phyloP scores from a whole-genome alignment of 2,888 invertebrate genomes.

The Drosophila ustulata region DNA sequence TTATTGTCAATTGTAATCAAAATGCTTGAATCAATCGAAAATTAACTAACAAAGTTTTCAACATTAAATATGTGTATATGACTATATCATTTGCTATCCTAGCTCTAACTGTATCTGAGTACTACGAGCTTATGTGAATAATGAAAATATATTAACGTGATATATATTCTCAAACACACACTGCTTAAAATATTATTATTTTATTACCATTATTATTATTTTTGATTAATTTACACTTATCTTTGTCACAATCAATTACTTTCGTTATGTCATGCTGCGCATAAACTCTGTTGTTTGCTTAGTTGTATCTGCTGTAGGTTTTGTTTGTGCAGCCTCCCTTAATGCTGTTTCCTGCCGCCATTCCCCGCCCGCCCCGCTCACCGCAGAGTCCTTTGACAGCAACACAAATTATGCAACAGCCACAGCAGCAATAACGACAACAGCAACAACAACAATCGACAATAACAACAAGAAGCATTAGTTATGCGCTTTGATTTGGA shows the following conservation, averaged over 20 bases:
- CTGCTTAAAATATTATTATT: too few relatives aligned
- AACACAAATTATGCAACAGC: conserved; percentile 72
- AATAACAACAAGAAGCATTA: conserved; percentile 62
- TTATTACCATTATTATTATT: too few relatives aligned
- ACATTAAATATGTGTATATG: too few relatives aligned
- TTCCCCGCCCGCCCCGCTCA: background rate
- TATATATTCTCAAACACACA: too few relatives aligned
- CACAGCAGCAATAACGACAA: conserved; percentile 31
- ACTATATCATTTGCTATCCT: too few relatives aligned
- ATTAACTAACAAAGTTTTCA: too few relatives aligned
- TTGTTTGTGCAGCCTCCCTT: conserved; percentile 33
- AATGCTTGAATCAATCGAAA: too few relatives aligned
- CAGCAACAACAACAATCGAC: conserved; percentile 18
- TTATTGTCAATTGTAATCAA: too few relatives aligned
- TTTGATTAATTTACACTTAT: too few relatives aligned
- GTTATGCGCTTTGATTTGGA: conserved; percentile 73
- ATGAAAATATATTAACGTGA: too few relatives aligned
- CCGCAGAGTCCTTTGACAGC: conserved; percentile 41
- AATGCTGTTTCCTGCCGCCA: conserved; percentile 53
- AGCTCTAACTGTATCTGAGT: too few relatives aligned
- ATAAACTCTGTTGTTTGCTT: conserved; percentile 25
- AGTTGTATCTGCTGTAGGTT: conserved; percentile 10
- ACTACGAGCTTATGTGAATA: too few relatives aligned
- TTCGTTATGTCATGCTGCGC: conserved; percentile 6
- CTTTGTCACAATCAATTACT: background rate